These are phyloP conservation scores for Leptinotarsa juncta DNA, from an alignment of 2,888 invertebrate genomes.

Conservation along the genomic window DNA sequence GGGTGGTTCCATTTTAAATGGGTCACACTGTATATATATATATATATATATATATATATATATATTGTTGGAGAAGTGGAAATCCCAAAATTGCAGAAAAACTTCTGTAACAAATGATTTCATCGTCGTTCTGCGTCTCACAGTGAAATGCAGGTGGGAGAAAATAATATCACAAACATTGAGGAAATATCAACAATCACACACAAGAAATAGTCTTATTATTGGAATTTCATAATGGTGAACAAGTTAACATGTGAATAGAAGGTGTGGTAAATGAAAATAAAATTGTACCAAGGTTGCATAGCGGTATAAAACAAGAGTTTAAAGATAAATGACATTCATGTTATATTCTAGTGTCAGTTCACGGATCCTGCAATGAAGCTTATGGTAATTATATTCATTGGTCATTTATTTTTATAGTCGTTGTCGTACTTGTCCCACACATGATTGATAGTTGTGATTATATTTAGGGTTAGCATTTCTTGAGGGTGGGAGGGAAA, in stretches of 20 bases:
- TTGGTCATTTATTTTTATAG: constrained; percentile 29
- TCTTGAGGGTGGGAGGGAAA: neutral
- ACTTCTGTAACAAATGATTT: too few relatives aligned
- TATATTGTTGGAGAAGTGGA: too few relatives aligned
- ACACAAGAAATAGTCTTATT: constrained; percentile 14
- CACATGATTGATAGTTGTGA: neutral
- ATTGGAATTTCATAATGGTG: constrained; percentile 46
- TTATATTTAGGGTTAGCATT: neutral
- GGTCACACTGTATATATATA: too few relatives aligned
- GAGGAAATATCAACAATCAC: constrained; percentile 11
- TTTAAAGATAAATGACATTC: constrained; percentile 53
- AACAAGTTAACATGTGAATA: constrained; percentile 46
- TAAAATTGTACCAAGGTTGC: constrained; percentile 61
- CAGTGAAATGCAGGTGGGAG: neutral
- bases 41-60: too few relatives aligned
- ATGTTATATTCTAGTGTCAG: constrained; percentile 53
- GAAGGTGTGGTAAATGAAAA: constrained; percentile 55
- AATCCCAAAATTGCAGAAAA: too few relatives aligned
- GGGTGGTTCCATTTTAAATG: too few relatives aligned
- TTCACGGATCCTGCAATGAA: constrained; percentile 52
- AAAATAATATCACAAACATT: neutral
- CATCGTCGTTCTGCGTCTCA: neutral
- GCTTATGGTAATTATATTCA: constrained; percentile 53
- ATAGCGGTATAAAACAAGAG: constrained; percentile 60
- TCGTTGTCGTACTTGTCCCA: neutral